These are phyloP conservation scores for Embiotoca jacksoni DNA, from an alignment of 2,113 vertebrate genomes.

Conservation along the genomic window DNA sequence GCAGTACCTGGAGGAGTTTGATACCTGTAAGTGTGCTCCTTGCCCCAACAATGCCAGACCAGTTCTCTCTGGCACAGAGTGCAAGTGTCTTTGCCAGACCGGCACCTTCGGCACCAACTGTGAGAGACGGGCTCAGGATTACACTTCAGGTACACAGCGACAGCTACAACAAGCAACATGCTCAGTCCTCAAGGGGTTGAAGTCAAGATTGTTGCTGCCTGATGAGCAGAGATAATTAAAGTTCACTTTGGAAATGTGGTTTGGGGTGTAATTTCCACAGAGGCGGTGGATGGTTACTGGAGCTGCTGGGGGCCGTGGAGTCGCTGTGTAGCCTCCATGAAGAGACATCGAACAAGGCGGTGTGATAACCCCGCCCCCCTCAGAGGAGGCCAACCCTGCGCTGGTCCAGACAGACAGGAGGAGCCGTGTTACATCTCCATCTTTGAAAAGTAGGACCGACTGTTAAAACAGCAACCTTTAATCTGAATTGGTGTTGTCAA, in stretches of 20 bases:
- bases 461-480: background rate
- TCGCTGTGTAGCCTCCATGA: slow-evolving; percentile 82
- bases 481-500: too few relatives aligned
- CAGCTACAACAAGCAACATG: background rate
- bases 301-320: slow-evolving; percentile 94
- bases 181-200: background rate
- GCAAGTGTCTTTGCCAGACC: slow-evolving; percentile 89
- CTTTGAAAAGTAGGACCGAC: slow-evolving; percentile 82
- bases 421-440: slow-evolving; percentile 89
- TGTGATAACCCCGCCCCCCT: slow-evolving; percentile 89
- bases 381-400: slow-evolving; percentile 85
- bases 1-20: slow-evolving; percentile 85
- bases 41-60: slow-evolving; percentile 90
- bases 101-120: slow-evolving; percentile 91
- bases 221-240: too few relatives aligned
- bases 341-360: slow-evolving; percentile 81
- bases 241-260: background rate
- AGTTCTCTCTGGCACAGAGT: slow-evolving; percentile 86
- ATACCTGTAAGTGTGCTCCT: slow-evolving; percentile 88
- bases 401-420: slow-evolving; percentile 77
- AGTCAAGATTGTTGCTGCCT: background rate
- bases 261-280: slow-evolving; percentile 73
- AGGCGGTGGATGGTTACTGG: slow-evolving; percentile 90
- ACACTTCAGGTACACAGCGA: slow-evolving; percentile 83
- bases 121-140: slow-evolving; percentile 84